phyloP scores from a whole-genome alignment of 2,888 invertebrate genomes.

The Cotesia congregata region DNA sequence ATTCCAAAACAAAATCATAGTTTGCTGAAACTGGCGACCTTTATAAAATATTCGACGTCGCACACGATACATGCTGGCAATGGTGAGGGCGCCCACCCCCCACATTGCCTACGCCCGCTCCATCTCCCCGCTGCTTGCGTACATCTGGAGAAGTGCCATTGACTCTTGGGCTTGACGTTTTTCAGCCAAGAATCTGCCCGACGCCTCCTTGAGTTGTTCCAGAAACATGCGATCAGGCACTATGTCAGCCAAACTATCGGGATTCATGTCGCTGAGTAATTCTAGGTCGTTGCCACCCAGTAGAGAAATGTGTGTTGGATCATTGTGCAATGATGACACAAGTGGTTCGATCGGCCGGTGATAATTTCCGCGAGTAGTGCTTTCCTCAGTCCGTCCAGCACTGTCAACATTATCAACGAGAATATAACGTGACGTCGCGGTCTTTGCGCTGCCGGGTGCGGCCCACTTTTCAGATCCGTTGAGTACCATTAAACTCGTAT shows the following conservation, averaged over 20 bases:
- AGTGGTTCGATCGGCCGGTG: conserved; percentile 61
- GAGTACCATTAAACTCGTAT: conserved; percentile 88
- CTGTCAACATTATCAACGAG: conserved; percentile 65
- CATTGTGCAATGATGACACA: conserved; percentile 69
- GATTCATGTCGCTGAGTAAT: conserved; percentile 90
- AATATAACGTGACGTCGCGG: conserved; percentile 60
- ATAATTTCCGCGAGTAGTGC: conserved; percentile 51
- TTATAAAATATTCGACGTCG: conserved; percentile 67
- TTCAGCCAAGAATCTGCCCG: conserved; percentile 84
- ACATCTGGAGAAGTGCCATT: conserved; percentile 85
- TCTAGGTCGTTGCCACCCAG: conserved; percentile 88
- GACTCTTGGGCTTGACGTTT: conserved; percentile 90
- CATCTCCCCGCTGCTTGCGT: conserved; percentile 70
- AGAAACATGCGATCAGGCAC: conserved; percentile 80
- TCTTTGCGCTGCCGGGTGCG: conserved; percentile 64
- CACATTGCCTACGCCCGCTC: conserved; percentile 70
- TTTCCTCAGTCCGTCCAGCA: conserved; percentile 54
- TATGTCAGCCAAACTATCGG: conserved; percentile 87
- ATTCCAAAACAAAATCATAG: conserved; percentile 67
- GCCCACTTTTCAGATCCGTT: conserved; percentile 84
- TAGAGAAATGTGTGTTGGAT: conserved; percentile 87
- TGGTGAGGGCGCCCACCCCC: conserved; percentile 69
- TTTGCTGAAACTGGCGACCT: conserved; percentile 67
- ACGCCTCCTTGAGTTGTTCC: conserved; percentile 86
- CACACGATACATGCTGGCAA: conserved; percentile 68